A percentile compares a stretch with the other conserved stretches of the same genome.
Evolutionary conservation across 2,797 vertebrate species (phyloP).

Genomic region (Sorex maritimensis): DNA sequence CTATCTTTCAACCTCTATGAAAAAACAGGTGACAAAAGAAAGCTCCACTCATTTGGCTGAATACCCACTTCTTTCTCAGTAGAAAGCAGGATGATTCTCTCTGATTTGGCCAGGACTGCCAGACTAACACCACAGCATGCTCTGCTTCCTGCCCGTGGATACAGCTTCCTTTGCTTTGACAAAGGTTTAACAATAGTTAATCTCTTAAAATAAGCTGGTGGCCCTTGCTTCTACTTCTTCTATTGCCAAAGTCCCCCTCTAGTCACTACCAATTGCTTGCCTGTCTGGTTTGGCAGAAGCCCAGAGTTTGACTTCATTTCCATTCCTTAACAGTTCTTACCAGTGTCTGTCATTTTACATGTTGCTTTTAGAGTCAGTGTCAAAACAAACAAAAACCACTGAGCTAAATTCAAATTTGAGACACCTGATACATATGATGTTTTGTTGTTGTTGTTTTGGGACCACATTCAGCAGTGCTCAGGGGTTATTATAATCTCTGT

Average conservation of each 20-base stretch:
- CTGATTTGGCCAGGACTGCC: slow-evolving; percentile 66
- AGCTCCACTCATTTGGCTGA: slow-evolving; percentile 47
- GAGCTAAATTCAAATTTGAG: slow-evolving; percentile 61
- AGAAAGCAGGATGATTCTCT: slow-evolving; percentile 67
- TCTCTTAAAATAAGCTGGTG: slow-evolving; percentile 75
- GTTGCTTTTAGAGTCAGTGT: slow-evolving; percentile 41
- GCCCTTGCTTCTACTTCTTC: not conserved
- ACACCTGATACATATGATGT: not conserved
- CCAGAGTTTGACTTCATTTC: slow-evolving; percentile 28
- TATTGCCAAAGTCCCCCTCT: slow-evolving; percentile 7
- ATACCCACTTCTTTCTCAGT: slow-evolving; percentile 22
- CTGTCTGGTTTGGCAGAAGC: slow-evolving; percentile 68
- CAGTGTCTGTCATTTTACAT: not conserved
- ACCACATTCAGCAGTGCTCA: too few species aligned
- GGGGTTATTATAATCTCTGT: too few species aligned
- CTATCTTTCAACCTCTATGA: not conserved
- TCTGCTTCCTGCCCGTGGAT: slow-evolving; percentile 63
- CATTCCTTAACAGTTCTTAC: slow-evolving; percentile 27
- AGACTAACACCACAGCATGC: not conserved
- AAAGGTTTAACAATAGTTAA: slow-evolving; percentile 76
- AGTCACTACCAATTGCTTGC: slow-evolving; percentile 34
- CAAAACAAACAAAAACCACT: not conserved
- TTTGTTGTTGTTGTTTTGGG: not conserved
- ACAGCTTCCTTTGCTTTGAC: slow-evolving; percentile 53
- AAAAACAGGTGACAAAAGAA: slow-evolving; percentile 71